Evolutionary conservation across 2,797 vertebrate genomes (phyloP).

Genomic region (Moxostoma hubbsi): DNA sequence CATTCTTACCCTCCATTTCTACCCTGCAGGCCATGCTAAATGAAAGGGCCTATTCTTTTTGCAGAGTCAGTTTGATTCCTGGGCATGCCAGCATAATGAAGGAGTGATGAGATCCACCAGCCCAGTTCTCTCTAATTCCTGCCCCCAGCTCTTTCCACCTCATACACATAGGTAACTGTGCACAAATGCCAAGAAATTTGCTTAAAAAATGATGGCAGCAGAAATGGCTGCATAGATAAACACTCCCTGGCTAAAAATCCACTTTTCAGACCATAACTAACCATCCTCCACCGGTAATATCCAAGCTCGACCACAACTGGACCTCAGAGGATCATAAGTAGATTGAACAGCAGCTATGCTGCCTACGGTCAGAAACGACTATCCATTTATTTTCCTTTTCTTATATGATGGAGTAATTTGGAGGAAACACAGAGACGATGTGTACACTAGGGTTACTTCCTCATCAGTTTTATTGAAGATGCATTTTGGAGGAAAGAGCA

Average conservation of each 20-base stretch:
- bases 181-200: constrained; percentile 13
- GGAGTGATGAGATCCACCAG: constrained; percentile 63
- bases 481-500: constrained; percentile 12
- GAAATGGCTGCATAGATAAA: constrained; percentile 49
- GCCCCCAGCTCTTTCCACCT: constrained; percentile 44
- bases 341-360: constrained; percentile 7
- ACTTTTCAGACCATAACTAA: constrained; percentile 48
- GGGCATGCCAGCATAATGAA: constrained; percentile 57
- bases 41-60: constrained; percentile 57
- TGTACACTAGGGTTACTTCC: constrained; percentile 37
- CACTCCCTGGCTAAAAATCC: constrained; percentile 29
- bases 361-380: constrained; percentile 1
- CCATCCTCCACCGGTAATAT: constrained; percentile 37
- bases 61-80: constrained; percentile 53
- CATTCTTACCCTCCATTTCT: constrained; percentile 11
- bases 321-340: constrained; percentile 42
- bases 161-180: constrained; percentile 32
- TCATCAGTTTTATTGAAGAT: constrained; percentile 41
- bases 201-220: constrained; percentile 35
- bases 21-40: constrained; percentile 10
- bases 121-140: constrained; percentile 48
- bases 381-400: constrained; percentile 17
- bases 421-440: constrained; percentile 35
- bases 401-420: constrained; percentile 11
- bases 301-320: constrained; percentile 40